Conservation (phyloP, 2,113 vertebrate genomes). For the Peucedramus taeniatus region DNA sequence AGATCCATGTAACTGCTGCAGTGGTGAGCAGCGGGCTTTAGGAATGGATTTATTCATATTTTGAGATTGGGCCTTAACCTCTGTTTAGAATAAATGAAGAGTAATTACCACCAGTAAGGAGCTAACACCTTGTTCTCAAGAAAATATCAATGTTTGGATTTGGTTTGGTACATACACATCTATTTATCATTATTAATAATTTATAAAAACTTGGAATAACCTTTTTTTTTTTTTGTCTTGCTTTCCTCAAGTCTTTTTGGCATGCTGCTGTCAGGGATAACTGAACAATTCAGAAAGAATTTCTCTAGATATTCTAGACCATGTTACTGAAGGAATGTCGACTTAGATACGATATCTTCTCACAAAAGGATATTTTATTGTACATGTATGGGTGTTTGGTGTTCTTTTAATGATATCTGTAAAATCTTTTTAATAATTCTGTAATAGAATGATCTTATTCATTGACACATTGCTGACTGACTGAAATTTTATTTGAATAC, state of each 20-base stretch:
- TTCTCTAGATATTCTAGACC: neutral
- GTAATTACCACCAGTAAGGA: neutral
- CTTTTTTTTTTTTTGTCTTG: neutral
- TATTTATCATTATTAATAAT: neutral
- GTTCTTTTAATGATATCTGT: no score
- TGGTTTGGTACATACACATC: neutral
- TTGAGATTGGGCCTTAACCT: neutral
- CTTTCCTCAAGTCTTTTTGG: neutral
- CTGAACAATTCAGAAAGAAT: neutral
- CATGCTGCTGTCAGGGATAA: neutral
- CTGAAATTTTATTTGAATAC: neutral
- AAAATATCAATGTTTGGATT: neutral
- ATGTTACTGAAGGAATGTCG: neutral
- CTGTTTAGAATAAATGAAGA: neutral
- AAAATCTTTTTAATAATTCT: no score
- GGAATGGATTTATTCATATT: neutral
- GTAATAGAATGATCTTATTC: neutral
- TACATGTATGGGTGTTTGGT: neutral
- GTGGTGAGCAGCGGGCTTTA: neutral
- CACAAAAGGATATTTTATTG: neutral
- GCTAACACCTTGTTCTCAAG: neutral
- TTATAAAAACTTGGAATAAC: neutral
- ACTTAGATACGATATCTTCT: neutral
- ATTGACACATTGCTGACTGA: neutral
- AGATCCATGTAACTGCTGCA: neutral